Conservation (phyloP, 2,113 vertebrate species). For the Phoenicopterus ruber region DNA sequence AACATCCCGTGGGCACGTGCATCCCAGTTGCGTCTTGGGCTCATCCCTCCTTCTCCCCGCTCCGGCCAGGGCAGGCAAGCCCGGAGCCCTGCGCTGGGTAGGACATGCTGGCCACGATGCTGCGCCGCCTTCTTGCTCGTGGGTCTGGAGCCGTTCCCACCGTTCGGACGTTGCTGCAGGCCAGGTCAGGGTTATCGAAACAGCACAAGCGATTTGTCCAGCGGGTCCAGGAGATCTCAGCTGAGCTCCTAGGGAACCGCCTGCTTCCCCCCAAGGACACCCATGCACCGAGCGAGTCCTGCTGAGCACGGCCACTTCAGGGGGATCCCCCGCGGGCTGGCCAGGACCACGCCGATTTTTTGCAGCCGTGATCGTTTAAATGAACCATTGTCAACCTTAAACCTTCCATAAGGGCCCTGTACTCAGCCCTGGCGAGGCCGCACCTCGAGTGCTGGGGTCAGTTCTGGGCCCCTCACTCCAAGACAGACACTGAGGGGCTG, state of each 20-base stretch:
- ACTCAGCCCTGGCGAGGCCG: too few relatives aligned
- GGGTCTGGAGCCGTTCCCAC: background rate
- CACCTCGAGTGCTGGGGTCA: too few relatives aligned
- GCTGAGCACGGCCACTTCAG: accelerated
- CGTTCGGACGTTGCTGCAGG: accelerated
- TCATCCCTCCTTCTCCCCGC: background rate
- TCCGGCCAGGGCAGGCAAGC: accelerated
- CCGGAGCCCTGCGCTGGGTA: background rate
- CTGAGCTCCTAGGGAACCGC: background rate
- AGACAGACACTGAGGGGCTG: too few relatives aligned
- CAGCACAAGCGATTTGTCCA: background rate
- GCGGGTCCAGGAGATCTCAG: background rate
- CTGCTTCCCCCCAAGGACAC: background rate
- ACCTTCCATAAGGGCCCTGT: too few relatives aligned
- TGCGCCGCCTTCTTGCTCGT: accelerated
- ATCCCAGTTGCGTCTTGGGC: background rate
- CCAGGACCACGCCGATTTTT: background rate
- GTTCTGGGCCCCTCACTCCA: too few relatives aligned
- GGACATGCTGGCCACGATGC: accelerated
- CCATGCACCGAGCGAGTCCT: accelerated
- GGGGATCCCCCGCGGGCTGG: background rate
- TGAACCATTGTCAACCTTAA: background rate
- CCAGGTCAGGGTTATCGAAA: background rate
- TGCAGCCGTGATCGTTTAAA: background rate
- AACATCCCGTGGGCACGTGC: accelerated